phyloP scores from a whole-genome alignment of 2,113 vertebrate species.

The Callorhinus ursinus region DNA sequence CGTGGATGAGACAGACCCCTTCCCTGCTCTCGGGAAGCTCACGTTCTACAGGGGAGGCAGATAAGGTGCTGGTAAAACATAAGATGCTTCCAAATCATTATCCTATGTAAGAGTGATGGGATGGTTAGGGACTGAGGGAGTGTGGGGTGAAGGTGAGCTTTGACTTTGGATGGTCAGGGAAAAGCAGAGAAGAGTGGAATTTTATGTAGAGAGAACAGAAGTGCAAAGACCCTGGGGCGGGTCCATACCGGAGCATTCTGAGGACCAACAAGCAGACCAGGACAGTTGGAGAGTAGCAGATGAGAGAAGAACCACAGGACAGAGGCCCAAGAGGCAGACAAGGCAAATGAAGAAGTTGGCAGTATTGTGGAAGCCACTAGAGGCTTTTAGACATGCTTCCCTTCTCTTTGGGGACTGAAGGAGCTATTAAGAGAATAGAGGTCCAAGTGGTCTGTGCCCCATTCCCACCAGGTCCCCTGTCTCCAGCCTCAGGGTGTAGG shows the following conservation, averaged over 20 bases:
- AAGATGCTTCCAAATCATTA: not conserved
- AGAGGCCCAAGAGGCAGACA: no score
- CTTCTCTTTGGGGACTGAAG: not conserved
- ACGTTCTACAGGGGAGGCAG: not conserved
- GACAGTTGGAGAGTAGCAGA: accelerated
- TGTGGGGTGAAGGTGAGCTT: not conserved
- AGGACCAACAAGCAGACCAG: not conserved
- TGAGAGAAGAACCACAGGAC: not conserved
- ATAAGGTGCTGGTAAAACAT: accelerated
- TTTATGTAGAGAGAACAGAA: not conserved
- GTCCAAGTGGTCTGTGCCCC: not conserved
- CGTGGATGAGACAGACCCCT: not conserved
- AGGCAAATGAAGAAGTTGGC: not conserved
- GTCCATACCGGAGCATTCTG: accelerated
- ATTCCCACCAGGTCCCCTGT: not conserved
- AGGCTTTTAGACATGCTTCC: not conserved
- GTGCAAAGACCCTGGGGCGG: not conserved
- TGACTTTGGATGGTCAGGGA: not conserved
- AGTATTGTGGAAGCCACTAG: not conserved
- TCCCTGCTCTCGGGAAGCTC: not conserved
- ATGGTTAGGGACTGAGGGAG: accelerated
- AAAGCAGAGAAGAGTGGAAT: not conserved
- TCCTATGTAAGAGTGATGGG: accelerated
- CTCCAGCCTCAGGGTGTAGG: not conserved
- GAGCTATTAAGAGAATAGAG: not conserved